Evolutionary conservation across 2,797 vertebrate genomes (phyloP), one percentile per base, ranked within the genome.

Genomic region (Melanotaenia maccullochi): DNA sequence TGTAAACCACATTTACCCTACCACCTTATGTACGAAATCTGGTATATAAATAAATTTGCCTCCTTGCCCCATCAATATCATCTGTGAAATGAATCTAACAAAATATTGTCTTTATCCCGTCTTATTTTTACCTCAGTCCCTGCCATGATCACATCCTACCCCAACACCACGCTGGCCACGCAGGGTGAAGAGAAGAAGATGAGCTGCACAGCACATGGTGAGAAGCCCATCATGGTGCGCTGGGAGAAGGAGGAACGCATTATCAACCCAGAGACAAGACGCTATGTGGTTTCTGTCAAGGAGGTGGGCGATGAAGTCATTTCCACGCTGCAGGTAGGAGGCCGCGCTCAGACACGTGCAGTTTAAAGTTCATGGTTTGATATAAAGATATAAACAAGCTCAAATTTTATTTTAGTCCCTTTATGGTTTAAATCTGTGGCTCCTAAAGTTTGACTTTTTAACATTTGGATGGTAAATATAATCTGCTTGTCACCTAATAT

Each of bases 231-330:
- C 91, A 99, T 99, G 66, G 97, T 99, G 25, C 98, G 97, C 89
- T 99, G 98, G 98, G 98, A 99, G 91, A 99, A 99, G 79, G 98
- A 99, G 80, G 97, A 99, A 79, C 89, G 97, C 55, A 98, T 99
- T 93, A 99, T 99, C 76, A 99, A 99, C 93, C 98, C 97, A 0
- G 97, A 99, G 90, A 98, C 97, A 93, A 99, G 96, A 76, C 97
- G 98, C 36, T 99, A 99, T 22, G 95, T 97, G 9, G 97, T 99
- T 81, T 96, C 96, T 75, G 95, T 97, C 81, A 99, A 97, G 91
- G 98, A 99, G 87, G 94, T 94, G 79, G 97, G 96, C 5, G 97
- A 99, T 74, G 97, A 99, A 92, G 97, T 99, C 79, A 96, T 99
- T 75, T 99, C 98, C 30, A 98, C 96, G 3, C 92, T 99, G 78